phyloP scores from a whole-genome alignment of 2,888 invertebrate genomes.

The Podabrus alpinus region DNA sequence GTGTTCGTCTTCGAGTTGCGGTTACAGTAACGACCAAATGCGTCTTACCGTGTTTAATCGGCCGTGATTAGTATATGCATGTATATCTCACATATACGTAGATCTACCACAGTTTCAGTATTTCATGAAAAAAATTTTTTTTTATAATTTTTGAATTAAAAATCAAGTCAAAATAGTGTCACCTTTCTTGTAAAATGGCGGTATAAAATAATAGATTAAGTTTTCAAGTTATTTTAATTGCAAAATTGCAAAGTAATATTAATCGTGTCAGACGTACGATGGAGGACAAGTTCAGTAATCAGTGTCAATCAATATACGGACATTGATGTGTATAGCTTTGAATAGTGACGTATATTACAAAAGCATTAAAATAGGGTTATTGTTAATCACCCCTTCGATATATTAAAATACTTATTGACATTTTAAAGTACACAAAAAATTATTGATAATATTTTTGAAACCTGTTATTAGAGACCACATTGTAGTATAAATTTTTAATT shows the following conservation, averaged over 20 bases:
- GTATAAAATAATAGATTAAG: constrained; percentile 6
- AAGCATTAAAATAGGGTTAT: constrained; percentile 18
- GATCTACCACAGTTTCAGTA: too few relatives aligned
- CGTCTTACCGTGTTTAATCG: neutral
- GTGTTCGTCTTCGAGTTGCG: neutral
- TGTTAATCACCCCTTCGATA: constrained; percentile 13
- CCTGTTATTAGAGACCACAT: neutral
- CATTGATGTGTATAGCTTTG: constrained; percentile 32
- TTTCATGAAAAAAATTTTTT: neutral
- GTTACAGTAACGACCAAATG: neutral
- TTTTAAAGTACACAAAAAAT: constrained; percentile 3
- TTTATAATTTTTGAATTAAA: neutral
- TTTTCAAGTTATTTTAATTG: constrained; percentile 36
- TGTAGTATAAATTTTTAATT: neutral
- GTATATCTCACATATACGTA: neutral
- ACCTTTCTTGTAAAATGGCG: neutral
- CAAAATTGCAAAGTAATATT: constrained; percentile 31
- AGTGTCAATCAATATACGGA: constrained; percentile 35
- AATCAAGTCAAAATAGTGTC: too few relatives aligned
- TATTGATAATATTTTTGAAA: neutral
- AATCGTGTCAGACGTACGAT: constrained; percentile 31
- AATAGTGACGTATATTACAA: constrained; percentile 26
- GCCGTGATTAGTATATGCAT: neutral
- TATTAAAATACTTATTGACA: constrained; percentile 11
- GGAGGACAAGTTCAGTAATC: constrained; percentile 31